Conservation (phyloP, 2,113 vertebrate genomes). For the Arvicanthis niloticus region DNA sequence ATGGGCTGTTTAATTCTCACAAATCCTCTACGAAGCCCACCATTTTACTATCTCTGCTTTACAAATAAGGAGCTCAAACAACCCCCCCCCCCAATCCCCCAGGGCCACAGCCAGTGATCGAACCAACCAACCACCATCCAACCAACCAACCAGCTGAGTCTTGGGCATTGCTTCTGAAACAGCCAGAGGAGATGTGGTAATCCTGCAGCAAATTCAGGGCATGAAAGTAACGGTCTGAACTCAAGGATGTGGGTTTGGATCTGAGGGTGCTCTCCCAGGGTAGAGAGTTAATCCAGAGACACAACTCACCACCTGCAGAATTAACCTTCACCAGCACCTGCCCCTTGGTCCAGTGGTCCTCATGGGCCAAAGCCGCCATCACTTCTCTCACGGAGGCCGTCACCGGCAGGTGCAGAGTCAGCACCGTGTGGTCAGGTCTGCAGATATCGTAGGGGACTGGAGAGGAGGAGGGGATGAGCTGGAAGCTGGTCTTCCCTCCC, state of each 20-base stretch:
- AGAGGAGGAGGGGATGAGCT: neutral
- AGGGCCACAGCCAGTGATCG: neutral
- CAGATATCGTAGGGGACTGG: conserved; percentile 94
- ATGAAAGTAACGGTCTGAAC: neutral
- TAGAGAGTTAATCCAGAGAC: neutral
- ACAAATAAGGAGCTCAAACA: neutral
- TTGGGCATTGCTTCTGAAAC: neutral
- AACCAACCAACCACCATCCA: too few species aligned
- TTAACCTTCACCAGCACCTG: conserved; percentile 94
- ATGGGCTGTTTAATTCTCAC: neutral
- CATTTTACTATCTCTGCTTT: neutral
- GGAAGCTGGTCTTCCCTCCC: neutral
- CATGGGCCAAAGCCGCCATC: conserved; percentile 86
- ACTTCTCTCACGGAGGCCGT: conserved; percentile 92
- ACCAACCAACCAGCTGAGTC: neutral
- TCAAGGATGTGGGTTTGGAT: too few species aligned
- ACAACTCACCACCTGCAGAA: conserved; percentile 92
- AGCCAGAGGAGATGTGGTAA: neutral
- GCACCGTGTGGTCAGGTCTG: conserved; percentile 88
- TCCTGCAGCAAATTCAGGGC: neutral
- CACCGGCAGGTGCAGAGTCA: conserved; percentile 91
- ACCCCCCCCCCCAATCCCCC: too few species aligned
- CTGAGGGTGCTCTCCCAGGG: neutral
- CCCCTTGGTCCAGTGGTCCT: conserved; percentile 82
- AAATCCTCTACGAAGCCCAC: neutral